Conservation (phyloP, 2,113 vertebrate species). For the Capra hircus region DNA sequence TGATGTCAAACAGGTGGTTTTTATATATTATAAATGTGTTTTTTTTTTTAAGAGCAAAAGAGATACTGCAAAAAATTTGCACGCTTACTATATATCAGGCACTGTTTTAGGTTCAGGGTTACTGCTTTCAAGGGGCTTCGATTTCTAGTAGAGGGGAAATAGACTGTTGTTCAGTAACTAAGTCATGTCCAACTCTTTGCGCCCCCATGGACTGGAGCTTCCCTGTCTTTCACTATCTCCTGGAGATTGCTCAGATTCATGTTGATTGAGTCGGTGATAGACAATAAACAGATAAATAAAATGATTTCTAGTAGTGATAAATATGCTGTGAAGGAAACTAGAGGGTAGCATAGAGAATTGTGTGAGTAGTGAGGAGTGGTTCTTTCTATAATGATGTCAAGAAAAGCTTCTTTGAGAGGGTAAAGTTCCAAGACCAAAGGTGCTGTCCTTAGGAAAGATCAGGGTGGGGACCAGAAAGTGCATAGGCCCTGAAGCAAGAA, state of each 20-base stretch:
- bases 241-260: not conserved
- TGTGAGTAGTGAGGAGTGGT: not conserved
- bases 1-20: not conserved
- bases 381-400: not conserved
- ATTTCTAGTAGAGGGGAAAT: not conserved
- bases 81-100: not conserved
- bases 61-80: not conserved
- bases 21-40: not conserved
- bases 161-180: not conserved
- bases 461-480: not conserved
- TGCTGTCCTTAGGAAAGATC: not conserved
- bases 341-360: not conserved
- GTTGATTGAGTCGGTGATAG: not conserved
- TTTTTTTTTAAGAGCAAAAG: conserved; percentile 13
- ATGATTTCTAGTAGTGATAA: not conserved
- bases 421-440: not conserved
- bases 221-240: not conserved
- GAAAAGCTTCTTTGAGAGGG: not conserved
- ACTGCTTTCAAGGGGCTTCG: not conserved
- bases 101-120: not conserved
- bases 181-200: not conserved
- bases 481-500: not conserved
- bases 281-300: not conserved
- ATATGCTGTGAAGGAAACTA: not conserved
- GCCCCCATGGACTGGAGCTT: not conserved